Evolutionary conservation across 2,113 vertebrate species (phyloP).

Genomic region (Plotosus lineatus): DNA sequence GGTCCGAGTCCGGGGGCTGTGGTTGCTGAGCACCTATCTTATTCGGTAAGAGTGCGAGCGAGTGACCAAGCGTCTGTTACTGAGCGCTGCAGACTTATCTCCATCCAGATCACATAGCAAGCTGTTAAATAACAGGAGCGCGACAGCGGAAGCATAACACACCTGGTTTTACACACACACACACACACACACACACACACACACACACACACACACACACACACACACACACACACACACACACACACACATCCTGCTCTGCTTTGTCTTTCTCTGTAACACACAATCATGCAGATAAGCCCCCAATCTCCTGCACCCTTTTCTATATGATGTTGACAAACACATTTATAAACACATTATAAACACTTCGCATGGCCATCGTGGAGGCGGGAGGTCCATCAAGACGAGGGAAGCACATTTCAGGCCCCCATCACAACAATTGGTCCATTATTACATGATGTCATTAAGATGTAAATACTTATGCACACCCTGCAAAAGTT

Average conservation of each 20-base stretch:
- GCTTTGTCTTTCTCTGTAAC: constrained; percentile 6
- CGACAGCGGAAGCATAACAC: constrained; percentile 53
- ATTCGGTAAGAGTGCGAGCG: constrained; percentile 47
- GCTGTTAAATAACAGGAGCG: constrained; percentile 68
- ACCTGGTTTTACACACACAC: constrained; percentile 50
- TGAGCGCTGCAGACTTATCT: constrained; percentile 59
- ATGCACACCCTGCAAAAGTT: too few relatives aligned
- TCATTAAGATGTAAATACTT: too few relatives aligned
- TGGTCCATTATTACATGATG: too few relatives aligned
- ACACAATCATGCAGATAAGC: background rate
- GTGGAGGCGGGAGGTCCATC: too few relatives aligned
- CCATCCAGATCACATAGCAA: constrained; percentile 52
- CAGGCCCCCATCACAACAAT: too few relatives aligned
- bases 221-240: constrained; percentile 35
- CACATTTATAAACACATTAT: background rate
- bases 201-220: constrained; percentile 22
- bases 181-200: constrained; percentile 41
- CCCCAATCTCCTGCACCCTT: background rate
- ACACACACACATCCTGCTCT: constrained; percentile 13
- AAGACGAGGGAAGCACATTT: too few relatives aligned
- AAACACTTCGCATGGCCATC: too few relatives aligned
- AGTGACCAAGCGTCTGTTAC: constrained; percentile 67
- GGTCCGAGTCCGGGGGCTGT: constrained; percentile 47
- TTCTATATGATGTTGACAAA: background rate
- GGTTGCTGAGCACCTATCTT: constrained; percentile 64